Percentiles rank a stretch among this genome's conserved stretches.
phyloP scores from a whole-genome alignment of 2,113 vertebrate species.

The Nettapus auritus region DNA sequence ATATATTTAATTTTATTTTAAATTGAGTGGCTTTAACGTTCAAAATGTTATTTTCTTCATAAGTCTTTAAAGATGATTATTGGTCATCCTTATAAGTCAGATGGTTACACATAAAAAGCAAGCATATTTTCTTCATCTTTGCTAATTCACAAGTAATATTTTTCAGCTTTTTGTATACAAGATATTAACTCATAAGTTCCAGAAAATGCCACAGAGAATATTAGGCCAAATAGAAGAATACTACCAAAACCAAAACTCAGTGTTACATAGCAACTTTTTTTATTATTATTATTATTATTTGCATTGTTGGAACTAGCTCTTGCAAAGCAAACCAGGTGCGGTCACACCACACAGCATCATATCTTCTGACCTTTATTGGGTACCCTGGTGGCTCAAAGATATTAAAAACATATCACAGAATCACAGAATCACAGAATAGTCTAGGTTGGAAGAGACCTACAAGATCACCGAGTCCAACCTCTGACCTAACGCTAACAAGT shows the following conservation, averaged over 20 bases:
- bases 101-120: not conserved
- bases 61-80: not conserved
- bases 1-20: no score
- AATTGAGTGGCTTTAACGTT: not conserved
- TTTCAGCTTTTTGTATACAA: not conserved
- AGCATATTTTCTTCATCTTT: not conserved
- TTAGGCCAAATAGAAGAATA: not conserved
- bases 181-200: not conserved
- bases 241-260: not conserved
- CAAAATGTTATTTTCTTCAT: not conserved
- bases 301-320: not conserved
- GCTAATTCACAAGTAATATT: not conserved
- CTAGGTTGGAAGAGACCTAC: no score
- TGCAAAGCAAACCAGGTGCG: not conserved
- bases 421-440: no score
- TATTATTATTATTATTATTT: not conserved
- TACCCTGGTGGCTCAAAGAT: not conserved
- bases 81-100: not conserved
- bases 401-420: no score
- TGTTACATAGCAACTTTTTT: not conserved
- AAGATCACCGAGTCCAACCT: no score
- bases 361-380: not conserved
- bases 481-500: no score
- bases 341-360: not conserved
- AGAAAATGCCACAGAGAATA: not conserved